phyloP scores from a whole-genome alignment of 2,888 invertebrate species.

The Rotaria sp. region DNA sequence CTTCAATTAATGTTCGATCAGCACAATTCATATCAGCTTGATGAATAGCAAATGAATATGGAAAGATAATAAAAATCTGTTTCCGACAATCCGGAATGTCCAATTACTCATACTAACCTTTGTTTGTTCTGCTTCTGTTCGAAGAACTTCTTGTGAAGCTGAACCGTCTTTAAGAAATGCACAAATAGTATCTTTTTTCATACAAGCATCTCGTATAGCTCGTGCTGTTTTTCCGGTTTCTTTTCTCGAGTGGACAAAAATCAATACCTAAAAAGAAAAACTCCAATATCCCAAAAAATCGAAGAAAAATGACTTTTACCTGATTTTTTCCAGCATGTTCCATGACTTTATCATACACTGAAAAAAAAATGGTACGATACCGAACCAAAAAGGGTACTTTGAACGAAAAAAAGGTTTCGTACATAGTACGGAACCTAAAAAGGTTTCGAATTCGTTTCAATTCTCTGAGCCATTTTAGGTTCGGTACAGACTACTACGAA shows the following conservation, averaged over 20 bases:
- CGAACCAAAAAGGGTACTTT: too few relatives aligned
- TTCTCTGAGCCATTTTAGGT: too few relatives aligned
- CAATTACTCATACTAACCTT: too few relatives aligned
- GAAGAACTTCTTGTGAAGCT: constrained; percentile 90
- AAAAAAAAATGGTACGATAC: too few relatives aligned
- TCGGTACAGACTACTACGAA: too few relatives aligned
- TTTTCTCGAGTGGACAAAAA: constrained; percentile 96
- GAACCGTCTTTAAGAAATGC: constrained; percentile 82
- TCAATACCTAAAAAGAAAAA: constrained; percentile 65
- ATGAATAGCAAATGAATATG: constrained; percentile 98
- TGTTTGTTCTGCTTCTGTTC: constrained; percentile 92
- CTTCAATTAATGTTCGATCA: constrained; percentile 92
- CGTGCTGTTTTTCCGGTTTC: constrained; percentile 94
- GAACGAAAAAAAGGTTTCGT: too few relatives aligned
- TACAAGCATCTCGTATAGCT: constrained; percentile 87
- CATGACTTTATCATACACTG: constrained; percentile 98
- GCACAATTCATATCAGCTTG: constrained; percentile 98
- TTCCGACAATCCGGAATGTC: too few relatives aligned
- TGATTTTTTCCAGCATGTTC: constrained; percentile 96
- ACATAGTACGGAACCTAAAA: too few relatives aligned
- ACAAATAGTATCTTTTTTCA: constrained; percentile 92
- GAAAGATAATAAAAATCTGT: too few relatives aligned
- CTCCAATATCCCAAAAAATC: too few relatives aligned
- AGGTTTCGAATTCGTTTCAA: too few relatives aligned
- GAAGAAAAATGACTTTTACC: constrained; percentile 52